Evolutionary conservation across 2,113 vertebrate genomes (phyloP).

Genomic region (Hippolais icterina): DNA sequence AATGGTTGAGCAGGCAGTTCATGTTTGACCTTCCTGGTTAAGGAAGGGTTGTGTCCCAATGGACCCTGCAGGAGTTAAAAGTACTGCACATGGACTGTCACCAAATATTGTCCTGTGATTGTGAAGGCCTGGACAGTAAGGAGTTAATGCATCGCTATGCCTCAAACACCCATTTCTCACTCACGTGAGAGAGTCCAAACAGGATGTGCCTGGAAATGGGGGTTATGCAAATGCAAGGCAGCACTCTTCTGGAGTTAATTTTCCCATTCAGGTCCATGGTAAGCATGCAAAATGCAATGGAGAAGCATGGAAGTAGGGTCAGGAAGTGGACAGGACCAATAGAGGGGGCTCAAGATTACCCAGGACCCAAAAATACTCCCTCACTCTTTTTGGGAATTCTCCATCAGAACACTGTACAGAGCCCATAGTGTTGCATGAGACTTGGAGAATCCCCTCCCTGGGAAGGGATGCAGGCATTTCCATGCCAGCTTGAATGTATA

Average conservation of each 20-base stretch:
- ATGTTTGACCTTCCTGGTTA: not conserved
- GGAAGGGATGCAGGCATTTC: not conserved
- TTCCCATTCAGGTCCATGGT: not conserved
- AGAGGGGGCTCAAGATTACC: not conserved
- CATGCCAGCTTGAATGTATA: not conserved
- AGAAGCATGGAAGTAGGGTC: not conserved
- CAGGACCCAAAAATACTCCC: not conserved
- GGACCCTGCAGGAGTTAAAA: not conserved
- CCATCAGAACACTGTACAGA: not conserved
- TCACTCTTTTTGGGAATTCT: not conserved
- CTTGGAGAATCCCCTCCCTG: not conserved
- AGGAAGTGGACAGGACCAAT: not conserved
- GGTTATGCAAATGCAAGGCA: rapidly evolving
- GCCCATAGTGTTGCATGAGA: not conserved
- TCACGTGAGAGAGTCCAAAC: not conserved
- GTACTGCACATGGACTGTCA: rapidly evolving
- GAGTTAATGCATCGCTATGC: not conserved
- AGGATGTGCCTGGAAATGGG: not conserved
- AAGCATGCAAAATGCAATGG: not conserved
- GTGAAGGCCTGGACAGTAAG: not conserved
- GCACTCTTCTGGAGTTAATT: not conserved
- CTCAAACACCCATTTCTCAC: not conserved
- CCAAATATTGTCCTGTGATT: not conserved
- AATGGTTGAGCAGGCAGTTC: not conserved
- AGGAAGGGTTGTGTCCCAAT: not conserved